phyloP scores from a whole-genome alignment of 2,797 vertebrate species.

The Thripadectes ignobilis region DNA sequence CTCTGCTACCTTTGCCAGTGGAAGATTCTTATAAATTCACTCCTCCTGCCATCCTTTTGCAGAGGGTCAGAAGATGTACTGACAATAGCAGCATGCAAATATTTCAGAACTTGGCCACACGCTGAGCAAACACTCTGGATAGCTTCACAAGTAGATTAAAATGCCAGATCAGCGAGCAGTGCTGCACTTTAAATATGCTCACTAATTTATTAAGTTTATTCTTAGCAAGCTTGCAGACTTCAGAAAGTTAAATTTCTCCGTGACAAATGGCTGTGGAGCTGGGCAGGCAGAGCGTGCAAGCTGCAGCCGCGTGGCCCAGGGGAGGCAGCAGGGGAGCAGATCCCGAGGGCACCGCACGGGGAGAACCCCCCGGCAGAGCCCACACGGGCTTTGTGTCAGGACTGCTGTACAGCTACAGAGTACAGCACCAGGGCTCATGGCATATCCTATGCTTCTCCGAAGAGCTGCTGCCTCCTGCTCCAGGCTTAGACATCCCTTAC shows the following conservation, averaged over 20 bases:
- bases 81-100: slow-evolving; percentile 74
- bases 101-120: slow-evolving; percentile 73
- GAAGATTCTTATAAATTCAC: slow-evolving; percentile 74
- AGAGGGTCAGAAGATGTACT: slow-evolving; percentile 70
- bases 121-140: slow-evolving; percentile 72
- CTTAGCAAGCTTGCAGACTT: slow-evolving; percentile 65
- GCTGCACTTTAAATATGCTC: slow-evolving; percentile 59
- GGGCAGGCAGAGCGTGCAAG: background rate
- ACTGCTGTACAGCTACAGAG: background rate
- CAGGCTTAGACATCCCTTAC: background rate
- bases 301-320: background rate
- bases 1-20: slow-evolving; percentile 56
- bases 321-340: background rate
- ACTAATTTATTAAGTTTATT: slow-evolving; percentile 74
- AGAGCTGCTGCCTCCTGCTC: slow-evolving; percentile 28
- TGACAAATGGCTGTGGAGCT: slow-evolving; percentile 41
- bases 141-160: slow-evolving; percentile 69
- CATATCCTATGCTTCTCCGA: background rate
- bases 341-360: background rate
- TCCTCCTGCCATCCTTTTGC: slow-evolving; percentile 56
- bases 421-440: background rate
- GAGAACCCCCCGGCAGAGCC: background rate
- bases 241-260: slow-evolving; percentile 69
- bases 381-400: background rate
- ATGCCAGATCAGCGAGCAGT: slow-evolving; percentile 60